These are phyloP conservation scores for Prolemur simus DNA, from an alignment of 2,113 vertebrate species.

Conservation along the genomic window DNA sequence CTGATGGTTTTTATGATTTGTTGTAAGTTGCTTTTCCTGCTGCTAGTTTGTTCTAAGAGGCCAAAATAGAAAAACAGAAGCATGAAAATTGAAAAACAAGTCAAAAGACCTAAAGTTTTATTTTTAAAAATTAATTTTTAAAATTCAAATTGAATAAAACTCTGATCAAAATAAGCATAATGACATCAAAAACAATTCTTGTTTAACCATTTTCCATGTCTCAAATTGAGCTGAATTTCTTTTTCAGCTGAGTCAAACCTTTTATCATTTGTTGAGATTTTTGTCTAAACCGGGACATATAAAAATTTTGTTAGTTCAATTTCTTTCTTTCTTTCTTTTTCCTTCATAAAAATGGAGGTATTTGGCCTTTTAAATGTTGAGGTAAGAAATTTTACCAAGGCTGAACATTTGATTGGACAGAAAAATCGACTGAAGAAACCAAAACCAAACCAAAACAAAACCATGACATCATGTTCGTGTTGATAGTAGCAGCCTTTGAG, in stretches of 20 bases:
- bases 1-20: background rate
- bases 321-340: background rate
- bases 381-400: background rate
- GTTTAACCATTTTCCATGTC: background rate
- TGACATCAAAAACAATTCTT: background rate
- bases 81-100: background rate
- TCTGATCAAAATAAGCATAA: background rate
- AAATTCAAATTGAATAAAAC: background rate
- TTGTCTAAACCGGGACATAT: background rate
- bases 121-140: constrained; percentile 10
- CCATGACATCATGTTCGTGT: background rate
- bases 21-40: constrained; percentile 3
- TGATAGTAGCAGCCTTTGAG: background rate
- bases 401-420: background rate
- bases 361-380: constrained; percentile 47
- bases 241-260: background rate
- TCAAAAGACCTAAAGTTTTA: constrained; percentile 24
- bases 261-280: constrained; percentile 6
- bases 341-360: background rate
- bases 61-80: background rate
- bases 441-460: background rate
- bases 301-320: constrained; percentile 35
- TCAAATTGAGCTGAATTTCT: constrained; percentile 27
- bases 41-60: constrained; percentile 40
- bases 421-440: constrained; percentile 2